A percentile compares a stretch with the other conserved stretches of the same genome.
These are phyloP conservation scores for Abrostola triplasia DNA, from an alignment of 2,888 invertebrate species.

Conservation along the genomic window DNA sequence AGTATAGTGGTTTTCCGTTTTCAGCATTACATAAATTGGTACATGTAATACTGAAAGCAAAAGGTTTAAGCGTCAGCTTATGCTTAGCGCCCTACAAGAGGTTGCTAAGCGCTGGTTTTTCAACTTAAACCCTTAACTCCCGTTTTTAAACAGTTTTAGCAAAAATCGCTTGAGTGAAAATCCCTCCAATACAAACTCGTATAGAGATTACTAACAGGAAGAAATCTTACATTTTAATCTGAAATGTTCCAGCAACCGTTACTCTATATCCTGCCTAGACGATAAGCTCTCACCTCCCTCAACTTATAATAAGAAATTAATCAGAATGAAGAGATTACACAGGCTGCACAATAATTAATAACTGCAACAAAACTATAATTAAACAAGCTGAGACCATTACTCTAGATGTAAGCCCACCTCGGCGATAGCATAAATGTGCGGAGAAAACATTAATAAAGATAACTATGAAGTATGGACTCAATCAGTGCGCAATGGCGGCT, in stretches of 20 bases:
- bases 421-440: constrained; percentile 37
- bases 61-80: no score
- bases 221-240: constrained; percentile 21
- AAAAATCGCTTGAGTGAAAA: no score
- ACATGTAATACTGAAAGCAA: no score
- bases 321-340: constrained; percentile 46
- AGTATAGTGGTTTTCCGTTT: no score
- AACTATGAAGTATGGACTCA: constrained; percentile 56
- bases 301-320: constrained; percentile 43
- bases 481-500: constrained; percentile 64
- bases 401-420: constrained; percentile 38
- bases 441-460: constrained; percentile 49
- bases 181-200: background rate
- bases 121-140: no score
- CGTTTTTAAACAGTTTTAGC: no score
- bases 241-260: constrained; percentile 33
- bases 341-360: constrained; percentile 38
- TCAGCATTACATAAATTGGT: no score
- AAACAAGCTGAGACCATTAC: constrained; percentile 29
- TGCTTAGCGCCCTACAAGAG: no score
- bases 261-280: constrained; percentile 42
- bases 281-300: constrained; percentile 39
- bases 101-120: no score
- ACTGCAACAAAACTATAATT: constrained; percentile 40
- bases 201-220: background rate